These are phyloP conservation scores for Cenopis cana DNA, from an alignment of 2,888 invertebrate species.

Conservation along the genomic window DNA sequence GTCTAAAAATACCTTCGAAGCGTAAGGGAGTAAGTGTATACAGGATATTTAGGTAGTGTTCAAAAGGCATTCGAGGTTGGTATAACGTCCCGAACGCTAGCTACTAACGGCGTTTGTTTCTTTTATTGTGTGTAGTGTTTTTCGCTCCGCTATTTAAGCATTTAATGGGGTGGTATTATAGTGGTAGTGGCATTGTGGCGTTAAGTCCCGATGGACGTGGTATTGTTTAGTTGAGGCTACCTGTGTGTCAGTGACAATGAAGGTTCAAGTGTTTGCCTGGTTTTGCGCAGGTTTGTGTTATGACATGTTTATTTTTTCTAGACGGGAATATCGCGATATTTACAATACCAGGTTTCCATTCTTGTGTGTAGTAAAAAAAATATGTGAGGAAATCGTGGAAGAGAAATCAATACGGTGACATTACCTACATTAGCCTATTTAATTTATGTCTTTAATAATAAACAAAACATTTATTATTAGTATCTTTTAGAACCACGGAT, in stretches of 20 bases:
- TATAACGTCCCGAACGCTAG: background rate
- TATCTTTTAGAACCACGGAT: no score
- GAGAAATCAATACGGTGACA: no score
- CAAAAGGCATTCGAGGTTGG: conserved; percentile 9
- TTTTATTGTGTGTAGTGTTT: background rate
- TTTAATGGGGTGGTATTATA: conserved; percentile 33
- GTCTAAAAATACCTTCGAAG: conserved; percentile 36
- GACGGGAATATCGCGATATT: no score
- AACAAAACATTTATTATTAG: no score
- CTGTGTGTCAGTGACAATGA: conserved; percentile 22
- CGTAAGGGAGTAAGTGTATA: conserved; percentile 9
- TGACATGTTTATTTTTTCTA: background rate
- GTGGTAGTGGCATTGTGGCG: conserved; percentile 3
- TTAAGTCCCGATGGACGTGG: conserved; percentile 1
- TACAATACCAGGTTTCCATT: no score
- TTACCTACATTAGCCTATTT: no score
- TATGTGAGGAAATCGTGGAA: no score
- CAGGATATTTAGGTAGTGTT: conserved; percentile 4
- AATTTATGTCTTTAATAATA: no score
- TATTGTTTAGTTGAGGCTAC: background rate
- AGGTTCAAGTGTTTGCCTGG: conserved; percentile 8
- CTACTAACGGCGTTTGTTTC: background rate
- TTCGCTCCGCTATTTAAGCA: conserved; percentile 9
- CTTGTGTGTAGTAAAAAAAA: no score
- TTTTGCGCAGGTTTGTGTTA: conserved; percentile 34